Evolutionary conservation across 2,797 vertebrate species (phyloP).

Genomic region (Chiropotes sagulatus): DNA sequence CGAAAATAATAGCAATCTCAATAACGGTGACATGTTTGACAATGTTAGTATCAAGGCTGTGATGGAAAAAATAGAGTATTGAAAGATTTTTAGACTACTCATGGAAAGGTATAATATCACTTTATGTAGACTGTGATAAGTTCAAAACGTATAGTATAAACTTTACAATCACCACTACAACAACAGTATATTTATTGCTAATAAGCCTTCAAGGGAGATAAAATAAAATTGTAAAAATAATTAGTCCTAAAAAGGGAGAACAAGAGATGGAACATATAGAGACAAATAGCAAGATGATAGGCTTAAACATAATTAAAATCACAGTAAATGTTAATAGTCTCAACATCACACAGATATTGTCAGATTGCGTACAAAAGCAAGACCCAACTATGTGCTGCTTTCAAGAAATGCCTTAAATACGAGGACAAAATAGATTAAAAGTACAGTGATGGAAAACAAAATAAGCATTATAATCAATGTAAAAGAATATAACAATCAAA

Average conservation of each 20-base stretch:
- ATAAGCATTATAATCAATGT: neutral
- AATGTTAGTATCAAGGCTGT: neutral
- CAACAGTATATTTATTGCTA: neutral
- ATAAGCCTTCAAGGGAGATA: neutral
- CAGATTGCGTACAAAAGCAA: neutral
- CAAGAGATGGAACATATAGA: neutral
- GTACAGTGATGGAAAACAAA: neutral
- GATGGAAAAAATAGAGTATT: neutral
- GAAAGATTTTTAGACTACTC: neutral
- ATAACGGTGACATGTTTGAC: neutral
- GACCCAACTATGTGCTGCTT: neutral
- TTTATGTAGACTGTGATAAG: neutral
- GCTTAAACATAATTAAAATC: neutral
- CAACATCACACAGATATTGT: neutral
- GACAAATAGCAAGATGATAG: neutral
- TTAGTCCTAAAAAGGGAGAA: neutral
- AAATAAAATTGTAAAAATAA: neutral
- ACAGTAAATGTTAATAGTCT: neutral
- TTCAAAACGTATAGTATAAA: neutral
- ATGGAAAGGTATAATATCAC: neutral
- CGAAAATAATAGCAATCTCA: neutral
- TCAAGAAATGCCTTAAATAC: neutral
- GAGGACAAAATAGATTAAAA: neutral
- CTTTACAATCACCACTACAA: neutral
- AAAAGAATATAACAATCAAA: neutral